Evolutionary conservation across 2,113 vertebrate genomes (phyloP), one percentile per base, ranked within the genome.

Genomic region (Danionella cerebrum): DNA sequence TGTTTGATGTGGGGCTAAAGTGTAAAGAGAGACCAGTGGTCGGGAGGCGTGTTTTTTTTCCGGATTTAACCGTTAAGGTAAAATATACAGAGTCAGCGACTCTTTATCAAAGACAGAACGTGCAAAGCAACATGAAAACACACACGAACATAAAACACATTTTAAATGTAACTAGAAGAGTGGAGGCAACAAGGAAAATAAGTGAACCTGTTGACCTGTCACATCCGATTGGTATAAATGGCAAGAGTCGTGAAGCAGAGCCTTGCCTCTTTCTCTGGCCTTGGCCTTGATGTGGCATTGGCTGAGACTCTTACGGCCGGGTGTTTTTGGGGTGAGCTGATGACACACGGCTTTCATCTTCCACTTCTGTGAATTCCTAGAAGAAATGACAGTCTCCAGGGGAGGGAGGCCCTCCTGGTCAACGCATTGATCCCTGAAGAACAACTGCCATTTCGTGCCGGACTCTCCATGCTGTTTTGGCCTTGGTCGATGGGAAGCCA

Each of bases 351-450:
- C 73, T 79, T 81, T 77, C 72, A 79, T 76, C 75, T 79, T 79
- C 71, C 68, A 74, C 65, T 75, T 55, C 71, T 77, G 73, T 79
- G 79, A 76, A 73, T 79, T 75, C 70, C 77, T 76, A 54, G 62
- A 77, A 77, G 67, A 72, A 71, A 70, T 62, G 25, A 9, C 25
- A 66, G 65, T 76, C 77, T 68, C 70, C n/a, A 16, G 72, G 60
- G 70, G 75, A 64, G 50, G 60, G 33, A 42, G 44, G 59, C 52
- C 76, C 52, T 48, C 51, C 64, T 64, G 62, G 63, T 77, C 75
- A 70, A 73, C 47, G 50, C 79, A 75, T 50, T 79, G 77, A 81
- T 79, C 79, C 79, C 72, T 79, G 69, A 81, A 81, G 75, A 79
- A 79, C 79, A 79, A 62, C 69, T 72, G 71, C 75, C 65, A 71